Base-by-base conservation (phyloP, 2,113 vertebrate species). In the Cryptotis parvus region DNA sequence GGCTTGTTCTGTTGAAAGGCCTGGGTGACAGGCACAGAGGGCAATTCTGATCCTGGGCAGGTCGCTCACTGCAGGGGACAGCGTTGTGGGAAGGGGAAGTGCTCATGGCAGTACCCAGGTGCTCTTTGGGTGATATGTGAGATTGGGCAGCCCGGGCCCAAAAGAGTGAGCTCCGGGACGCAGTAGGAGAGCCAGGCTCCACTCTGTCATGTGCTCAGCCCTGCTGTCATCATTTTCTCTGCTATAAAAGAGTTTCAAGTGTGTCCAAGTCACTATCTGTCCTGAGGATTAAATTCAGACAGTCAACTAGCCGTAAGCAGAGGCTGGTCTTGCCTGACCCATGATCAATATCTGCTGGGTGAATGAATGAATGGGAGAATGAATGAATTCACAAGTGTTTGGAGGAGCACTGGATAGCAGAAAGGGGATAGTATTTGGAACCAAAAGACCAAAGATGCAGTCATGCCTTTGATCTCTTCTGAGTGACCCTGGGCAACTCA, bases 401-500 rank as follows among this genome's bases (percentile, higher is more conserved):
- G 22, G 39, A 81, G 49, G 2, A 58, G 49, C 58, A 58, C 2
- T 18, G 33, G 3, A 15, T 26, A n/a, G 15, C 26, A 37, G 77
- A 39, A 89, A 79, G 35, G 61, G 2, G 20, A 61, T 9, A 65
- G 61, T 58, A n/a, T 55, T 41, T 37, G 12, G 52, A 93, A 7
- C 35, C 90, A 49, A 52, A 37, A 91, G 85, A 58, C 72, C 24
- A 35, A 81, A 29, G 43, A 9, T 18, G 29, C 24, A 94, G 68
- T 43, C 70, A 33, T 58, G 78, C 72, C 68, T 58, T 58, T 6
- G 83, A 33, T 93, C 79, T 84, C 84, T 87, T 61, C 91, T 85
- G 75, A 91, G 89, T 89, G 91, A 94, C 93, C 94, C 95, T 96
- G 86, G 94, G 73, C 83, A 92, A 95, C 94, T 96, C 96, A 92